These are phyloP conservation scores for Etheostoma cragini DNA, from an alignment of 2,113 vertebrate species.

Conservation along the genomic window DNA sequence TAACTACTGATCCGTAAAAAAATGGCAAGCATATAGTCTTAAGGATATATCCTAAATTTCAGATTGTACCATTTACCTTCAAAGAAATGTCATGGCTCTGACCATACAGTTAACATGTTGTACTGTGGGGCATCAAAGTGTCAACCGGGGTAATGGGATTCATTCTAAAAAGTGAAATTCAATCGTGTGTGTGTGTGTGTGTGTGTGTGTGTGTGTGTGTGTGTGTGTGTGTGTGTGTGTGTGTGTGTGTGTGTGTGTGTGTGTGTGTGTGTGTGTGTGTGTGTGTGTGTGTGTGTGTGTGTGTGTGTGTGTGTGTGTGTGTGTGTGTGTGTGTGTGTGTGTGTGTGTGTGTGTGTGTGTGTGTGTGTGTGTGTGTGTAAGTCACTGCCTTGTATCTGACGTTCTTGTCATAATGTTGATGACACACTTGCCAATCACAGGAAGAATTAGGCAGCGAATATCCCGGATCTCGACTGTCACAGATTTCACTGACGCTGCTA, in stretches of 20 bases:
- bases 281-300: neutral
- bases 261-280: neutral
- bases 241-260: neutral
- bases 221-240: neutral
- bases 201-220: neutral
- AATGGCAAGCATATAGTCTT: too few species aligned
- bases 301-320: slow-evolving; percentile 1
- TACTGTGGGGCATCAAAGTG: slow-evolving; percentile 4
- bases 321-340: neutral
- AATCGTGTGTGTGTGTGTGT: neutral
- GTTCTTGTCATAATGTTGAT: slow-evolving; percentile 16
- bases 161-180: slow-evolving; percentile 12
- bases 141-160: slow-evolving; percentile 12
- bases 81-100: neutral
- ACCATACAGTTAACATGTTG: neutral
- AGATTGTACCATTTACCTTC: neutral
- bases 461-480: slow-evolving; percentile 9
- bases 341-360: neutral
- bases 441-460: slow-evolving; percentile 36
- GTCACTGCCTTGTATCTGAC: slow-evolving; percentile 15
- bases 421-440: slow-evolving; percentile 37
- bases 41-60: neutral
- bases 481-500: slow-evolving; percentile 9
- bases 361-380: neutral
- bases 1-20: neutral